Conservation (phyloP, 92 coral and sea anemone species). For the Zoanthus sociatus region DNA sequence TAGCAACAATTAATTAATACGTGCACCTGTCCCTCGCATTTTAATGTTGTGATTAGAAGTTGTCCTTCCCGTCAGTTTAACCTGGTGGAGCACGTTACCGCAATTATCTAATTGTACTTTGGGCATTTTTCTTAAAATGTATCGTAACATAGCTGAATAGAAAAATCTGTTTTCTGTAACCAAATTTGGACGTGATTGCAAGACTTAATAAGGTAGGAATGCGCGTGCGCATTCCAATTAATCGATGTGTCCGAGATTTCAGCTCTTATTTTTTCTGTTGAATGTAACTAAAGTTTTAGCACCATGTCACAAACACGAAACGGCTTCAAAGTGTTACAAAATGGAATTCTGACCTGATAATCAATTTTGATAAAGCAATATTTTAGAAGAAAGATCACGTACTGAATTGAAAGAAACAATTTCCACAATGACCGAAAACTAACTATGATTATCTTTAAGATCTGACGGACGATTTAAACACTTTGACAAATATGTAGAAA, state of each 20-base stretch:
- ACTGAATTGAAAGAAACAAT: too few species aligned
- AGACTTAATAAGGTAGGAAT: not conserved
- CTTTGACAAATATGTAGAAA: not conserved
- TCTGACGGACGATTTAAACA: not conserved
- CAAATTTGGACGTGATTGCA: not conserved
- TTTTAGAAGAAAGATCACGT: not conserved
- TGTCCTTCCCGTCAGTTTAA: conserved; percentile 8
- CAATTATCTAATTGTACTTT: not conserved
- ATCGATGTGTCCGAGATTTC: not conserved
- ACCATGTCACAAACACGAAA: not conserved
- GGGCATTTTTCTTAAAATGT: not conserved
- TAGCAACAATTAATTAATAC: conserved; percentile 72
- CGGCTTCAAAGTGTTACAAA: not conserved
- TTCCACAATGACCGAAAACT: not conserved
- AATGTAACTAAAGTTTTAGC: not conserved
- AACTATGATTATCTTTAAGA: not conserved
- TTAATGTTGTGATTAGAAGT: conserved; percentile 18
- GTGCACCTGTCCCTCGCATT: conserved; percentile 75
- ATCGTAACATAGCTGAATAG: not conserved
- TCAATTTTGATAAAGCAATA: not conserved
- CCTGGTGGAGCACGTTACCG: conserved; percentile 14
- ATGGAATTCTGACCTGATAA: not conserved
- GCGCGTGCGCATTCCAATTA: not conserved
- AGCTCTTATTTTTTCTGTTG: not conserved
- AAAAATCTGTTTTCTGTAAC: not conserved